Base-by-base conservation (phyloP, 2,888 invertebrate species). In the Epistrophe eligans region DNA sequence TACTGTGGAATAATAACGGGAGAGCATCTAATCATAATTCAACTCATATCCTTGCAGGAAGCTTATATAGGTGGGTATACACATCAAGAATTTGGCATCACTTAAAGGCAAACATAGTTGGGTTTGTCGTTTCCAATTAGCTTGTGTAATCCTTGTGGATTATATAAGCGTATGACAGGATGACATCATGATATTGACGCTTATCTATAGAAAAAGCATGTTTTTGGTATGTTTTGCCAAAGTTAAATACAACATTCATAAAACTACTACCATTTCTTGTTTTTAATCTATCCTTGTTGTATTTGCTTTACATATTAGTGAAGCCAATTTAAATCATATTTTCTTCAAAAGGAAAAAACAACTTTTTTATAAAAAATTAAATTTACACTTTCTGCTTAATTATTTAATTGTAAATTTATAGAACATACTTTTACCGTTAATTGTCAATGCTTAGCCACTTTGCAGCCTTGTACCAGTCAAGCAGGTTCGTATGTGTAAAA, bases 1-100 rank as follows among this genome's bases (percentile, higher is more conserved):
- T 62, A 35, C 1, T 15, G 45, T n/a, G 19, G n/a, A 48, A 50
- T 32, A 35, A 50, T 50, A 19, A 50, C 1, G 13, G 28, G 2
- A 38, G 17, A 38, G 32, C 45, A 43, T 60, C 87, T 87, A 87
- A 87, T 87, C 79, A 87, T 83, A 87, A 87, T 87, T 87, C 87
- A 79, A 76, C 71, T 45, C 87, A 82, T 81, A 81, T 66, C 35
- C 66, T 60, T 64, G 11, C 38, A 52, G 19, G 71, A 62, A 55
- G 74, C 62, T n/a, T 71, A 24, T 43, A 50, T 79, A 15, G 73
- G 64, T 57, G 52, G 57, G 67, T 67, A 52, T 67, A 52, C 52
- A 38, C 52, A 35, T 48, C 24, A 38, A 71, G 82, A 50, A 77
- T 81, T 81, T 80, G 55, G 19, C 77, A 62, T 60, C 77, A 73